Evolutionary conservation across 2,888 invertebrate species (phyloP).

Genomic region (Pherbina coryleti): DNA sequence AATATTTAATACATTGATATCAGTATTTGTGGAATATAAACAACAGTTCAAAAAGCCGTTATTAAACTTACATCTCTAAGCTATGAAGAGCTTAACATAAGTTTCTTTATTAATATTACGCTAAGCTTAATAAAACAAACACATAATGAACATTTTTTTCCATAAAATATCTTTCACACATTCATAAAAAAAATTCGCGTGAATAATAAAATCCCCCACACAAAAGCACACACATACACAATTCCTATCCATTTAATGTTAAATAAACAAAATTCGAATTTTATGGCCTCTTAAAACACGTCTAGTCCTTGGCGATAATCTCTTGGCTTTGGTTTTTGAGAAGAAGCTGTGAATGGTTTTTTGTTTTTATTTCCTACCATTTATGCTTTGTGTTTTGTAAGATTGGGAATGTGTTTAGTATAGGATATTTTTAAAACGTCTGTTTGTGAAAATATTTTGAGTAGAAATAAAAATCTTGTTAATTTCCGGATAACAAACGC

Average conservation of each 20-base stretch:
- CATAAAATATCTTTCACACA: not conserved
- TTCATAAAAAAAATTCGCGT: not conserved
- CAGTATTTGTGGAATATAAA: too few relatives aligned
- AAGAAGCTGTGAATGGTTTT: not conserved
- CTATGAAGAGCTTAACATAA: too few relatives aligned
- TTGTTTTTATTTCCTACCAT: not conserved
- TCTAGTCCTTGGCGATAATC: conserved; percentile 18
- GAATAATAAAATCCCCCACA: too few relatives aligned
- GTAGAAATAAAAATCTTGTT: conserved; percentile 37
- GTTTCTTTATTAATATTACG: not conserved
- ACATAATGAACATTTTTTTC: conserved; percentile 12
- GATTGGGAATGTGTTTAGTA: not conserved
- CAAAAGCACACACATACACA: not conserved
- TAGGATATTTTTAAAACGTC: not conserved
- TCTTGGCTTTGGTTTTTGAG: conserved; percentile 8
- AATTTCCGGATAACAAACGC: conserved; percentile 42
- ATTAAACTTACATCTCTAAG: too few relatives aligned
- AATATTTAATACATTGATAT: too few relatives aligned
- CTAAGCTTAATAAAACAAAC: not conserved
- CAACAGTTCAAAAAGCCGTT: too few relatives aligned
- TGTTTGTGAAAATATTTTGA: not conserved
- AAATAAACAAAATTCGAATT: conserved; percentile 35
- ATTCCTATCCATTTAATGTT: not conserved
- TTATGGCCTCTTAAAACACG: conserved; percentile 38
- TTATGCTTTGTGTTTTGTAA: not conserved